These are phyloP conservation scores for Siniperca scherzeri DNA, from an alignment of 2,797 vertebrate species.

Conservation along the genomic window DNA sequence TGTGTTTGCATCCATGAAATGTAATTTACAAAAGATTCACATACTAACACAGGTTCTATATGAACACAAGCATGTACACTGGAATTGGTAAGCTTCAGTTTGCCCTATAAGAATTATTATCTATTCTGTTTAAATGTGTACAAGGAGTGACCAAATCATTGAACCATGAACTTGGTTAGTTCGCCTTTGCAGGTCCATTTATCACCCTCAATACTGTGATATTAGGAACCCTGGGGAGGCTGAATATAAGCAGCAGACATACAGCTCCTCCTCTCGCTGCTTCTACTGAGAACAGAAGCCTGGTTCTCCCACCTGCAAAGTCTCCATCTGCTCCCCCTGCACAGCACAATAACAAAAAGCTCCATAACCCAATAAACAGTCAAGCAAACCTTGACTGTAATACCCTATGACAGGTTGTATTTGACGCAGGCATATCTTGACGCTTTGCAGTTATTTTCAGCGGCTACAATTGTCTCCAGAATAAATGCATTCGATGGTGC, in stretches of 20 bases:
- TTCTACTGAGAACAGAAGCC: slow-evolving; percentile 82
- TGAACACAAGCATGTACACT: background rate
- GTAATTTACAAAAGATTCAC: slow-evolving; percentile 13
- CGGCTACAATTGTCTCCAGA: slow-evolving; percentile 51
- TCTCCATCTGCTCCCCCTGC: slow-evolving; percentile 86
- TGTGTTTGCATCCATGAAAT: slow-evolving; percentile 30
- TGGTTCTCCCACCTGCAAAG: slow-evolving; percentile 87
- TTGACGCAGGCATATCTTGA: slow-evolving; percentile 63
- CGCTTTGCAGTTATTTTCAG: slow-evolving; percentile 64
- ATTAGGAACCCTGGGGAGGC: slow-evolving; percentile 74
- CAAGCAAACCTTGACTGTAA: slow-evolving; percentile 71
- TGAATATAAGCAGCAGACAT: slow-evolving; percentile 75
- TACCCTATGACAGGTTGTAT: slow-evolving; percentile 62
- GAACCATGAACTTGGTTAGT: slow-evolving; percentile 77
- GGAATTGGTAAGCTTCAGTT: background rate
- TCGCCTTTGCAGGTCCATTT: slow-evolving; percentile 80
- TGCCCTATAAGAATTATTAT: slow-evolving; percentile 33
- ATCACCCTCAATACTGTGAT: slow-evolving; percentile 81
- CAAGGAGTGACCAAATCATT: slow-evolving; percentile 65
- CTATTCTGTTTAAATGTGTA: slow-evolving; percentile 46
- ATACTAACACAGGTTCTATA: background rate
- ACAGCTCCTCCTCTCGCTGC: slow-evolving; percentile 77
- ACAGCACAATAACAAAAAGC: slow-evolving; percentile 65
- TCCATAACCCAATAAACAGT: slow-evolving; percentile 60
- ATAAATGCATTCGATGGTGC: slow-evolving; percentile 61